Conservation (phyloP, 2,113 vertebrate genomes). For the Paracanthobrama guichenoti region DNA sequence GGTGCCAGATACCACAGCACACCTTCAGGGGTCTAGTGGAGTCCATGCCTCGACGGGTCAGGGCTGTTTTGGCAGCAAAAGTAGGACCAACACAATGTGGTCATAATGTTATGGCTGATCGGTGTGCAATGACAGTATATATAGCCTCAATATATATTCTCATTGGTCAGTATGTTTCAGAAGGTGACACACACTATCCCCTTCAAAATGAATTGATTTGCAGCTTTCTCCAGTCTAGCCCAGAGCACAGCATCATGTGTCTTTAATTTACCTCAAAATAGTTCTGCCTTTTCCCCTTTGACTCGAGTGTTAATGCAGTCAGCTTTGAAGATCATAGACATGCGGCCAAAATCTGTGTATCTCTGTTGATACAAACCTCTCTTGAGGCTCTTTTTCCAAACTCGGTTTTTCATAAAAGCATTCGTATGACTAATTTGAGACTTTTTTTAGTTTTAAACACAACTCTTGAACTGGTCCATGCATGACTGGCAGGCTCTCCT, state of each 20-base stretch:
- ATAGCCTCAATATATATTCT: background rate
- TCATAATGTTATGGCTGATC: too few relatives aligned
- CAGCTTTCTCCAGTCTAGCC: background rate
- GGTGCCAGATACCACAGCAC: too few relatives aligned
- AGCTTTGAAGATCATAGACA: conserved; percentile 28
- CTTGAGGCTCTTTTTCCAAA: background rate
- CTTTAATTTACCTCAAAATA: conserved; percentile 46
- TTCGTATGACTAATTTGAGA: background rate
- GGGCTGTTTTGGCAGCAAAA: too few relatives aligned
- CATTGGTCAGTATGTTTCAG: background rate
- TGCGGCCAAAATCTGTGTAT: background rate
- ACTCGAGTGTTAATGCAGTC: conserved; percentile 29
- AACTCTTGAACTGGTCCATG: background rate
- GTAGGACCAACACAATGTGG: too few relatives aligned
- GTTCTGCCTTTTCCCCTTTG: background rate
- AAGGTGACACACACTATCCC: background rate
- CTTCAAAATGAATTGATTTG: background rate
- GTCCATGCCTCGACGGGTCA: too few relatives aligned
- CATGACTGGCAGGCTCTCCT: background rate
- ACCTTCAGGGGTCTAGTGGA: too few relatives aligned
- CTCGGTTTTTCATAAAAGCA: background rate
- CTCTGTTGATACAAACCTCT: background rate
- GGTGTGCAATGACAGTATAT: background rate
- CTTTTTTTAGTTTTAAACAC: background rate
- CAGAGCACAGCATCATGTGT: conserved; percentile 37